Base-by-base conservation (phyloP, 2,113 vertebrate genomes). In the Pipa parva region DNA sequence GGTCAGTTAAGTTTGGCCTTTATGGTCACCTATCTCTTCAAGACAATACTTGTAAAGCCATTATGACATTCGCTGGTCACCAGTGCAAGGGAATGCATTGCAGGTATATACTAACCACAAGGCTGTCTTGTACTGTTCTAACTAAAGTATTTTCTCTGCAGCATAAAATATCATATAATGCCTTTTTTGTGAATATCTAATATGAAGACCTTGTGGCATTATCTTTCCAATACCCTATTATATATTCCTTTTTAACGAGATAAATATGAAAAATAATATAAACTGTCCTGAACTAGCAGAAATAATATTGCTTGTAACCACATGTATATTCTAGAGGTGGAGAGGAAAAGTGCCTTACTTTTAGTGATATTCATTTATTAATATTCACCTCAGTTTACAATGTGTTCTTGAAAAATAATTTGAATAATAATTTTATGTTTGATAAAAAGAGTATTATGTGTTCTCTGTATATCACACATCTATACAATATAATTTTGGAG, bases 161-260 rank as follows among this genome's bases (percentile, higher is more conserved):
- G 42, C 63, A 31, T n/a, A n/a, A n/a, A n/a, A n/a, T n/a, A n/a
- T n/a, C n/a, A 67, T 22, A 58, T 33, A 56, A n/a, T 33, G 51
- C 25, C 28, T 36, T 55, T 11, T 58, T 49, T 58, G 54, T 58
- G 42, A 67, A 67, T 67, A 67, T 58, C 58, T 58, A 58, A 58
- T 67, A 24, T 58, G 54, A 42, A 67, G 58, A 42, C 63, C 42
- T 28, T 33, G 63, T 66, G 54, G 63, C 39, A 58, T 57, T 39
- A 55, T 55, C 39, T 67, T 67, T 57, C 63, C 42, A 49, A 25
- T 67, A 67, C n/a, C n/a, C n/a, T n/a, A 67, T 67, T 67, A 58
- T 36, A 15, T 10, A 25, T 58, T 49, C 20, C 27, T 31, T 20
- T 67, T n/a, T n/a, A n/a, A n/a, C n/a, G n/a, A n/a, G n/a, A n/a